Percentiles rank a stretch among this genome's conserved stretches.
phyloP scores from a whole-genome alignment of 2,888 invertebrate species.

The Melieria omissa region DNA sequence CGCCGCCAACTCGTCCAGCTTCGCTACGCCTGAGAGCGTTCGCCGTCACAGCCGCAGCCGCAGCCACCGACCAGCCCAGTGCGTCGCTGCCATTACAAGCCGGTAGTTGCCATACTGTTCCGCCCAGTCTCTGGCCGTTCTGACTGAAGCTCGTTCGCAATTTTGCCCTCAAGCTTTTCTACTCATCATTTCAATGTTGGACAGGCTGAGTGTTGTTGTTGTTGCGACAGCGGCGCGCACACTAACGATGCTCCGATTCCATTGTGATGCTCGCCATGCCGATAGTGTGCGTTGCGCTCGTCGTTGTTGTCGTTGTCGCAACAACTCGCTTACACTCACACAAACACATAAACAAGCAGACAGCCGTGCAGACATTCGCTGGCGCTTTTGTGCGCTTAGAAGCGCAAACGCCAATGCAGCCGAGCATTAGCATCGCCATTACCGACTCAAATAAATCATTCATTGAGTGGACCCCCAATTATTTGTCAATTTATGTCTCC shows the following conservation, averaged over 20 bases:
- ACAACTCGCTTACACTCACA: background rate
- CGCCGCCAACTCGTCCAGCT: background rate
- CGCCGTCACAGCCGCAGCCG: background rate
- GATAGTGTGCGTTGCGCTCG: too few species aligned
- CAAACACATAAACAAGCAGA: background rate
- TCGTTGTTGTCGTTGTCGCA: too few species aligned
- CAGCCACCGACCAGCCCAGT: slow-evolving; percentile 2
- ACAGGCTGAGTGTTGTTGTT: slow-evolving; percentile 1
- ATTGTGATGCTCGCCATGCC: too few species aligned
- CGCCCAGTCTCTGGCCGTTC: background rate
- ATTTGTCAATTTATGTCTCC: slow-evolving; percentile 61
- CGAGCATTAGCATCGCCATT: slow-evolving; percentile 38
- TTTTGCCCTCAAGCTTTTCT: background rate
- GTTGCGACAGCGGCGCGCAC: background rate
- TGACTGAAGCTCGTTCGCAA: slow-evolving; percentile 1
- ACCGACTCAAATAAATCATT: slow-evolving; percentile 54
- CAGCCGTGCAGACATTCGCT: background rate
- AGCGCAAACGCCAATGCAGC: background rate
- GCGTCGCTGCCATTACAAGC: background rate
- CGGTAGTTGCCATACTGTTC: background rate
- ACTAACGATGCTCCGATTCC: too few species aligned
- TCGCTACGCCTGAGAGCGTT: background rate
- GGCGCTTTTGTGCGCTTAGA: background rate
- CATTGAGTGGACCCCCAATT: slow-evolving; percentile 58
- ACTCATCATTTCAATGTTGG: background rate